Evolutionary conservation across 2,113 vertebrate genomes (phyloP).

Genomic region (Antechinus flavipes): DNA sequence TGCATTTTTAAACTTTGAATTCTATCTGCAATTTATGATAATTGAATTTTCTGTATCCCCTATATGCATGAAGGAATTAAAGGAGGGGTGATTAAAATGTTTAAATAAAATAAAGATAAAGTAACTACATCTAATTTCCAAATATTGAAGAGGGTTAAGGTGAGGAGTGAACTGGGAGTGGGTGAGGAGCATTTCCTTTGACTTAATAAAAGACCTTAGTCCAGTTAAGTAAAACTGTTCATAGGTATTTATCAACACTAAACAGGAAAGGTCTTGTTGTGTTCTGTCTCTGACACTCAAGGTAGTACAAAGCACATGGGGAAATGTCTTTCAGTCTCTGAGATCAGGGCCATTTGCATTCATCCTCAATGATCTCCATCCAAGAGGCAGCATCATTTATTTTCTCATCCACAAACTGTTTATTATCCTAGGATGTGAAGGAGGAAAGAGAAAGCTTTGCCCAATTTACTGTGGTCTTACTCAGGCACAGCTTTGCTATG

Average conservation of each 20-base stretch:
- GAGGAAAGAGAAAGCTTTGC: conserved; percentile 67
- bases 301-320: conserved; percentile 37
- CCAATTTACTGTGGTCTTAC: conserved; percentile 34
- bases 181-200: conserved; percentile 15
- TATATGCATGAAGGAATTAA: background rate
- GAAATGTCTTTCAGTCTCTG: conserved; percentile 47
- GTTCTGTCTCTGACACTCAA: conserved; percentile 46
- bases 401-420: conserved; percentile 72
- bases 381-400: conserved; percentile 66
- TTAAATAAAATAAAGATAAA: background rate
- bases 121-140: background rate
- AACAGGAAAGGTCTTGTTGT: conserved; percentile 35
- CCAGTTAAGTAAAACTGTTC: conserved; percentile 28
- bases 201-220: conserved; percentile 46
- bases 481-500: background rate
- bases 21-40: background rate
- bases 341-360: conserved; percentile 63
- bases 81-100: background rate
- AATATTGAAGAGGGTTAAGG: background rate
- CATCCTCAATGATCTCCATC: conserved; percentile 71
- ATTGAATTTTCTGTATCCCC: background rate
- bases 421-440: conserved; percentile 72
- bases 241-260: conserved; percentile 49
- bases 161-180: background rate
- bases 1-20: background rate